These are phyloP conservation scores for Actinia tenebrosa DNA, from an alignment of 64 coral and sea anemone species.

Conservation along the genomic window DNA sequence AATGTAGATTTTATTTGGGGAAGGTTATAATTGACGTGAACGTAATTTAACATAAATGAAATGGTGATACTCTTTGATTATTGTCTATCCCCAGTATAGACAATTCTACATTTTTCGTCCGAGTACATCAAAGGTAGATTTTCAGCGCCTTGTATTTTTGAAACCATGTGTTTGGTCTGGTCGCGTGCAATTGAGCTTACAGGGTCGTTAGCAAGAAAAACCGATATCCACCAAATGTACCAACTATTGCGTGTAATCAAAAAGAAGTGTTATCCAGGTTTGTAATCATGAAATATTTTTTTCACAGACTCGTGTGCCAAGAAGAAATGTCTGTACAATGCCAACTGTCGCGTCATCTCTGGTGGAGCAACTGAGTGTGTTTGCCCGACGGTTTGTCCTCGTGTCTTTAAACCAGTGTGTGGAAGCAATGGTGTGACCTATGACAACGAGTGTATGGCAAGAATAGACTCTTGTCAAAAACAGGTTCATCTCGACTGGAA, in stretches of 20 bases:
- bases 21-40: no score
- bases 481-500: constrained; percentile 39
- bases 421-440: constrained; percentile 86
- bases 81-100: no score
- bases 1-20: not conserved
- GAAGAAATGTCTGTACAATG: constrained; percentile 28
- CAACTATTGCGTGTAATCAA: no score
- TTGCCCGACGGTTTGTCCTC: constrained; percentile 55
- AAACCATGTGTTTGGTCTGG: no score
- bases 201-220: no score
- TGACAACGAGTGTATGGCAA: constrained; percentile 76
- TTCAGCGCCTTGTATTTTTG: no score
- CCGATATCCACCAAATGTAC: no score
- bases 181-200: no score
- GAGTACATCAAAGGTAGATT: no score
- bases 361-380: constrained; percentile 43
- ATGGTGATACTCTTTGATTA: no score
- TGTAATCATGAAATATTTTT: not conserved
- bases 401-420: constrained; percentile 47
- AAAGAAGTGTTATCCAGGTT: not conserved
- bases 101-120: no score
- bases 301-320: constrained; percentile 44
- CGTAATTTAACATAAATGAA: no score
- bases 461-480: constrained; percentile 74
- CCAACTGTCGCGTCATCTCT: constrained; percentile 18